Evolutionary conservation across 2,888 invertebrate species (phyloP).

Genomic region (Campoletis raptor): DNA sequence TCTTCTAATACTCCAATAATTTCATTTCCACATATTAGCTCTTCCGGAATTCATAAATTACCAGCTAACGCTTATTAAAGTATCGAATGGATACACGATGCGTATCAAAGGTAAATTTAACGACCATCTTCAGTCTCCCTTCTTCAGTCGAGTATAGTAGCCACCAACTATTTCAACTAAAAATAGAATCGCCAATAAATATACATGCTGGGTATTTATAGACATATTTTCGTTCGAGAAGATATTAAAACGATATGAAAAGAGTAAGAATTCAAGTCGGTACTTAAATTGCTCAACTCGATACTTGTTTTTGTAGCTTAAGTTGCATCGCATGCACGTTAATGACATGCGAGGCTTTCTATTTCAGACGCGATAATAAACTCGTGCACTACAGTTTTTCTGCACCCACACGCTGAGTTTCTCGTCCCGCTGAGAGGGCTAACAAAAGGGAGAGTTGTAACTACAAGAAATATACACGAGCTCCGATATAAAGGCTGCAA

Average conservation of each 20-base stretch:
- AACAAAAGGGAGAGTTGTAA: constrained; percentile 25
- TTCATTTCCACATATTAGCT: not conserved
- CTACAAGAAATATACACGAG: constrained; percentile 15
- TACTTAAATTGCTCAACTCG: constrained; percentile 7
- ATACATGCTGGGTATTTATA: not conserved
- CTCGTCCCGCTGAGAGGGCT: not conserved
- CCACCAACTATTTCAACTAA: not conserved
- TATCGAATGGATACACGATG: not conserved
- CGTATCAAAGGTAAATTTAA: constrained; percentile 12
- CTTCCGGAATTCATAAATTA: constrained; percentile 14
- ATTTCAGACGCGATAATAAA: not conserved
- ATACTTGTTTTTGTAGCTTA: not conserved
- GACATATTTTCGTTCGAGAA: not conserved
- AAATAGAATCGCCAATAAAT: constrained; percentile 2
- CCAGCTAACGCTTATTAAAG: constrained; percentile 7
- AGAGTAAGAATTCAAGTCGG: not conserved
- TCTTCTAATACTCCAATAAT: constrained; percentile 1
- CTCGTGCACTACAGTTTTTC: not conserved
- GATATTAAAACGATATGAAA: not conserved
- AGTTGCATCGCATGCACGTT: not conserved
- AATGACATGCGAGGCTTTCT: constrained; percentile 13
- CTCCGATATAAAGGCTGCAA: constrained; percentile 6
- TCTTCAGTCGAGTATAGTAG: not conserved
- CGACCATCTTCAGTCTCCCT: constrained; percentile 25
- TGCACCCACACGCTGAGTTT: constrained; percentile 6